These are phyloP conservation scores for Drosophila crucigera DNA, from an alignment of 2,888 invertebrate genomes.

Conservation along the genomic window DNA sequence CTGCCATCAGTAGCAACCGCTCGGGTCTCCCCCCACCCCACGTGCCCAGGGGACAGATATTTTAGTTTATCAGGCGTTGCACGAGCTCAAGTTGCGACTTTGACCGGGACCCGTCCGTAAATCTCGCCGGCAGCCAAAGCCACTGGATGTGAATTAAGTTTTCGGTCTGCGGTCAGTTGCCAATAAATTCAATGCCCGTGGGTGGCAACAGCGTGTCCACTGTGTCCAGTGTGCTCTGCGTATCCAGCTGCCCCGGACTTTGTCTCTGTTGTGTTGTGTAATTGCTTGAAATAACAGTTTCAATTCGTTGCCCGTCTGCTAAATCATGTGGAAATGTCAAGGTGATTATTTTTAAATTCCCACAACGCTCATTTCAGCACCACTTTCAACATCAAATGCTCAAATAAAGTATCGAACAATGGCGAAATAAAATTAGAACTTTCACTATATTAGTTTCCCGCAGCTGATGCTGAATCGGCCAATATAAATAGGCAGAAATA, in stretches of 20 bases:
- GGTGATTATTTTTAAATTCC: constrained; percentile 51
- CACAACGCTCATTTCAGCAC: constrained; percentile 3
- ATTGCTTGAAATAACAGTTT: constrained; percentile 49
- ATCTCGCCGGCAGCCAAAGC: constrained; percentile 44
- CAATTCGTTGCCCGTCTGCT: constrained; percentile 20
- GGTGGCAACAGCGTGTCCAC: constrained; percentile 23
- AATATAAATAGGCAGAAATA: constrained; percentile 7
- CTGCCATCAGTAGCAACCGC: constrained; percentile 7
- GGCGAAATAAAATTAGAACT: constrained; percentile 27
- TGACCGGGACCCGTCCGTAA: constrained; percentile 40
- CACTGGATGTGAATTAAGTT: constrained; percentile 62
- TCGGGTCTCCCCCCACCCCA: background rate
- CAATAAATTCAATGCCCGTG: constrained; percentile 66
- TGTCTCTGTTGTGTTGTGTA: constrained; percentile 31
- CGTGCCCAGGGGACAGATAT: constrained; percentile 41
- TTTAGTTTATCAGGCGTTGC: constrained; percentile 46
- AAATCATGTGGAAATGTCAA: constrained; percentile 61
- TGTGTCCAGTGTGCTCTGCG: constrained; percentile 15
- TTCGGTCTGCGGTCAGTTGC: constrained; percentile 57
- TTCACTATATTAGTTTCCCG: constrained; percentile 31
- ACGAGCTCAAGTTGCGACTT: constrained; percentile 32
- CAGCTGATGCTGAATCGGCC: constrained; percentile 24
- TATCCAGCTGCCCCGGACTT: constrained; percentile 11
- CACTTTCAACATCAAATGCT: background rate
- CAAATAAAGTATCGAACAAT: background rate